These are phyloP conservation scores for Nasonia vitripennis DNA, from an alignment of 1,140 invertebrate genomes.

Conservation along the genomic window DNA sequence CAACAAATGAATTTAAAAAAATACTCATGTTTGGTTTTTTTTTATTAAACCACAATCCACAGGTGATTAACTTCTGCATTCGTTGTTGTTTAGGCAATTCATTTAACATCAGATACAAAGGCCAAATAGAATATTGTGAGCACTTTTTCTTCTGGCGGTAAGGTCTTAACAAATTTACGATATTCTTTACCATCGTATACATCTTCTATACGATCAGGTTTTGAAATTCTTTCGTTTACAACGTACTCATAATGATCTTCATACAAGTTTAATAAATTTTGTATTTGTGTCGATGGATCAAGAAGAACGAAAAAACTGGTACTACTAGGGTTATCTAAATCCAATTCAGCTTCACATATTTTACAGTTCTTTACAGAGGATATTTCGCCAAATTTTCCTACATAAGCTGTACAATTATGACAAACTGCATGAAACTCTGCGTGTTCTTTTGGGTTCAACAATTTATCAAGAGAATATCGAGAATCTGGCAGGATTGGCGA, in stretches of 20 bases:
- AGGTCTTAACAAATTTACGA: not conserved
- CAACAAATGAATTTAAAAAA: constrained; percentile 20
- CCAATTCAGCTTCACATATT: not conserved
- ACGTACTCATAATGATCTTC: not conserved
- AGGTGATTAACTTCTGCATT: constrained; percentile 27
- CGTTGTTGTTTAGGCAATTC: constrained; percentile 38
- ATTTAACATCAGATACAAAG: constrained; percentile 33
- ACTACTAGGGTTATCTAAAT: not conserved
- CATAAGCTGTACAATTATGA: constrained; percentile 14
- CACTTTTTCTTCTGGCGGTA: not conserved
- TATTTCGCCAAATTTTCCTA: constrained; percentile 17
- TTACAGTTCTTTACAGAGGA: not conserved
- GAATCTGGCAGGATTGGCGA: constrained; percentile 31
- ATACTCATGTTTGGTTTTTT: constrained; percentile 33
- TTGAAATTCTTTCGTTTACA: not conserved
- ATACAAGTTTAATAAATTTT: constrained; percentile 4
- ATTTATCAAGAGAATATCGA: constrained; percentile 8
- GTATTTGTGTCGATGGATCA: constrained; percentile 28
- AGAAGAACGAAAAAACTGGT: constrained; percentile 20
- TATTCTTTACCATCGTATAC: constrained; percentile 37
- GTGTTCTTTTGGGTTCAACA: constrained; percentile 2
- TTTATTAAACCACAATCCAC: constrained; percentile 34
- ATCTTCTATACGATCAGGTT: constrained; percentile 11
- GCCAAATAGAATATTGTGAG: constrained; percentile 34
- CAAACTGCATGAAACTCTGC: constrained; percentile 40